These are phyloP conservation scores for Caligus rogercresseyi DNA, from an alignment of 1,140 invertebrate species.

Conservation along the genomic window DNA sequence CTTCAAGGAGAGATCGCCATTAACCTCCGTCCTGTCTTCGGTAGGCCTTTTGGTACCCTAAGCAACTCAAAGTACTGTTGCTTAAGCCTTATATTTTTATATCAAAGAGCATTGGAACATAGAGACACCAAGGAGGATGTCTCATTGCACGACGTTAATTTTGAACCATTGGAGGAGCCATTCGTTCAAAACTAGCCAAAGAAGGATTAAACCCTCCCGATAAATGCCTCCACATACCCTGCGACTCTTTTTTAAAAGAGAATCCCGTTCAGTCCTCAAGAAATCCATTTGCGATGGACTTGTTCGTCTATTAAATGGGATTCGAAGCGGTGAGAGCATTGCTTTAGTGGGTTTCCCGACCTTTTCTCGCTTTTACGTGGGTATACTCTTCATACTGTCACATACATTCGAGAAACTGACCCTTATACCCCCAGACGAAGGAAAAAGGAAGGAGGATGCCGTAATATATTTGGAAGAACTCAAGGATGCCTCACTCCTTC, in stretches of 20 bases:
- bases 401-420: background rate
- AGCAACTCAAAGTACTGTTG: background rate
- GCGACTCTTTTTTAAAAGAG: background rate
- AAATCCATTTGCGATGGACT: background rate
- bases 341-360: background rate
- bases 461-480: background rate
- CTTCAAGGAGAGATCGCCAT: background rate
- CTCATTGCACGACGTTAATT: background rate
- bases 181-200: background rate
- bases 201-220: too few species aligned
- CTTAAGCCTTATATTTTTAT: background rate
- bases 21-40: background rate
- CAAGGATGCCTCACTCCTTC: background rate
- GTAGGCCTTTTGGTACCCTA: background rate
- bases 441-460: too few species aligned
- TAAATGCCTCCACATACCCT: background rate
- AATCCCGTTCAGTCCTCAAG: background rate
- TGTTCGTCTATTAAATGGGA: background rate
- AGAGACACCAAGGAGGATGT: background rate
- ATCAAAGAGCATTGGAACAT: background rate
- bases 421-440: background rate
- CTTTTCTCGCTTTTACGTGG: background rate
- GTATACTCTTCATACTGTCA: background rate
- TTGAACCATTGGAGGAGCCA: background rate
- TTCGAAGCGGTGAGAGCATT: background rate